These are phyloP conservation scores for Drosophila ficusphila DNA, from an alignment of 1,140 invertebrate species.

Conservation along the genomic window DNA sequence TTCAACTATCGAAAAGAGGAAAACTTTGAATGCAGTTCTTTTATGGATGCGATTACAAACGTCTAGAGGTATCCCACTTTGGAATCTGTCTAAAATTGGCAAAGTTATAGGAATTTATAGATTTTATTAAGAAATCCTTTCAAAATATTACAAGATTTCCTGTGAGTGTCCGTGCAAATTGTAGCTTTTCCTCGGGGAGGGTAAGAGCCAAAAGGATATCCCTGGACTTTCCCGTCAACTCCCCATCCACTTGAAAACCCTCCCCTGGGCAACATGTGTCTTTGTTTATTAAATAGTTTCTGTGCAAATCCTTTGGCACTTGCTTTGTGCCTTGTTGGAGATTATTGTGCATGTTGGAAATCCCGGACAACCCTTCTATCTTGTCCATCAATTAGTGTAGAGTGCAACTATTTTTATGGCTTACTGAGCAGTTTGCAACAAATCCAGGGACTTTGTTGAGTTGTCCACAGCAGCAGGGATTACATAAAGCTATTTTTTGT, in stretches of 20 bases:
- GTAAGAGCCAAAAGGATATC: constrained; percentile 11
- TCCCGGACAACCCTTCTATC: constrained; percentile 35
- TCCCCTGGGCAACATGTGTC: constrained; percentile 15
- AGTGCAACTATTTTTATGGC: constrained; percentile 44
- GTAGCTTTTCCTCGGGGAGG: neutral
- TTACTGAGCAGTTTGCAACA: constrained; percentile 37
- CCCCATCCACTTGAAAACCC: neutral
- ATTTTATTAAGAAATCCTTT: too few relatives aligned
- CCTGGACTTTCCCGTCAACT: neutral
- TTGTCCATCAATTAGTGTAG: constrained; percentile 45
- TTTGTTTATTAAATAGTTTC: constrained; percentile 41
- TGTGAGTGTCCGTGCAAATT: neutral
- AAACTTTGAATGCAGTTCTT: too few relatives aligned
- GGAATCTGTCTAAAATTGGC: neutral
- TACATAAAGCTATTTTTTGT: constrained; percentile 34
- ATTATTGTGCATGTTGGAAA: constrained; percentile 24
- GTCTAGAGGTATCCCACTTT: too few relatives aligned
- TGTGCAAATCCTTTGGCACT: constrained; percentile 31
- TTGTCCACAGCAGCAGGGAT: constrained; percentile 37
- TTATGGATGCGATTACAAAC: too few relatives aligned
- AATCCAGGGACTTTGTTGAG: constrained; percentile 37
- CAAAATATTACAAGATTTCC: neutral
- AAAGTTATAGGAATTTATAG: too few relatives aligned
- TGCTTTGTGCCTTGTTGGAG: constrained; percentile 26
- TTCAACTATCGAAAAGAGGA: too few relatives aligned